These are phyloP conservation scores for Clarias batrachus DNA, from an alignment of 2,113 vertebrate species.

Conservation along the genomic window DNA sequence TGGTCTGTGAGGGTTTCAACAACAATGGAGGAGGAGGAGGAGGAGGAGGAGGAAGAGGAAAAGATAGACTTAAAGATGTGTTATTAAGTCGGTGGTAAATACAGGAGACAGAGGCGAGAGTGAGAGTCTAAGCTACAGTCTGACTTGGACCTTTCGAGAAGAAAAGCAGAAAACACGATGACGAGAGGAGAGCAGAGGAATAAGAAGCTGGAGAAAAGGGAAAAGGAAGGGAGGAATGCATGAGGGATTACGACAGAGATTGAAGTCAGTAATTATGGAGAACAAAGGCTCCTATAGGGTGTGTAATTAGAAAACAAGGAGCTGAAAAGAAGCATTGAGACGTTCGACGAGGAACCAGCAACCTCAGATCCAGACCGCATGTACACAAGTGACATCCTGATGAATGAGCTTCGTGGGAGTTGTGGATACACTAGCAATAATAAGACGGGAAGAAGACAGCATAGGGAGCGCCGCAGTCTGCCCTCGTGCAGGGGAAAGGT, in stretches of 20 bases:
- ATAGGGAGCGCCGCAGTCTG: conserved; percentile 13
- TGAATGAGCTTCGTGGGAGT: conserved; percentile 37
- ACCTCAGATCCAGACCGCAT: conserved; percentile 30
- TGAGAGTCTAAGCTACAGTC: conserved; percentile 50
- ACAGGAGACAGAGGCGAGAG: conserved; percentile 52
- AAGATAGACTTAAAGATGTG: conserved; percentile 62
- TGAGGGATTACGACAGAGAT: conserved; percentile 52
- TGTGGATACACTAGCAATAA: conserved; percentile 15
- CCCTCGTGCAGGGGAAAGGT: not conserved
- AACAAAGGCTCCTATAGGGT: conserved; percentile 61
- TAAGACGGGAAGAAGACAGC: conserved; percentile 21
- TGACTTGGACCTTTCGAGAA: conserved; percentile 36
- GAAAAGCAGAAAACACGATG: conserved; percentile 51
- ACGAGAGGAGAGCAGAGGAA: conserved; percentile 28
- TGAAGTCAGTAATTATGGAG: conserved; percentile 60
- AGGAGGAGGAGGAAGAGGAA: conserved; percentile 38
- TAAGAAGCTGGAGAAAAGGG: conserved; percentile 50
- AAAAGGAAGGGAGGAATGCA: conserved; percentile 49
- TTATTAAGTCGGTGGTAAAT: conserved; percentile 63
- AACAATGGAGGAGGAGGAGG: conserved; percentile 33
- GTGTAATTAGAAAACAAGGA: conserved; percentile 57
- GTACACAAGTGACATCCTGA: conserved; percentile 45
- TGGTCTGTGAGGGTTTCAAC: conserved; percentile 54
- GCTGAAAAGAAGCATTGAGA: conserved; percentile 44
- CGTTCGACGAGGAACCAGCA: conserved; percentile 41